phyloP scores from a whole-genome alignment of 2,888 invertebrate genomes.

The Crioceris asparagi region DNA sequence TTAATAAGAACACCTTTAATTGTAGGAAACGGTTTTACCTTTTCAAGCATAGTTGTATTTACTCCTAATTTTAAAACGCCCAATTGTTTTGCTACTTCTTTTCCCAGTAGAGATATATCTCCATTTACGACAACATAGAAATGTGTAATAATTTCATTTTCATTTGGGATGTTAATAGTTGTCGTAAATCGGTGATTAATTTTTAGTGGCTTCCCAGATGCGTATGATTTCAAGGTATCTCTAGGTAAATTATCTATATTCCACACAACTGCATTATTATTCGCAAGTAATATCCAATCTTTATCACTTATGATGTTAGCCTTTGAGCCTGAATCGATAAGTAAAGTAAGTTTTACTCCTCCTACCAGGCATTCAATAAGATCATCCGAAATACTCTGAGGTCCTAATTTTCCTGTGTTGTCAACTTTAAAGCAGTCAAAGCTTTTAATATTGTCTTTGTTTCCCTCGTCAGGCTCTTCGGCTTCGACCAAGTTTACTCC shows the following conservation, averaged over 20 bases:
- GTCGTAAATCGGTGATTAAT: constrained; percentile 10
- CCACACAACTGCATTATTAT: constrained; percentile 13
- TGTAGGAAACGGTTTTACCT: constrained; percentile 14
- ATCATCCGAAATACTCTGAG: constrained; percentile 13
- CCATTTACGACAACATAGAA: constrained; percentile 17
- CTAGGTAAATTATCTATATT: constrained; percentile 7
- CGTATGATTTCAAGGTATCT: constrained; percentile 12
- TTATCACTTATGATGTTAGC: constrained; percentile 15
- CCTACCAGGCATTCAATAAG: constrained; percentile 13
- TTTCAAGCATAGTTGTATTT: constrained; percentile 8
- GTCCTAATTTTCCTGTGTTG: not conserved
- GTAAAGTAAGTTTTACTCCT: constrained; percentile 12
- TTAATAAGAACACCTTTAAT: constrained; percentile 15
- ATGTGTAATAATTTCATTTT: constrained; percentile 10
- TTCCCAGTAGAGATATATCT: constrained; percentile 16
- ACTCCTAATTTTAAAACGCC: constrained; percentile 19
- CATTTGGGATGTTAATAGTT: constrained; percentile 8
- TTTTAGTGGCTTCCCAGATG: not conserved
- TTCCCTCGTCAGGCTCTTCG: not conserved
- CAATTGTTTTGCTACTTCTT: constrained; percentile 15
- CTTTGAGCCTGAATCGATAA: constrained; percentile 18
- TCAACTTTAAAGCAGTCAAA: constrained; percentile 9
- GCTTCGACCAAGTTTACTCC: too few species aligned
- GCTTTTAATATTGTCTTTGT: constrained; percentile 1
- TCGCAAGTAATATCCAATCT: constrained; percentile 16